Conservation (phyloP, 2,797 vertebrate species). For the Malacoctenus gilli region DNA sequence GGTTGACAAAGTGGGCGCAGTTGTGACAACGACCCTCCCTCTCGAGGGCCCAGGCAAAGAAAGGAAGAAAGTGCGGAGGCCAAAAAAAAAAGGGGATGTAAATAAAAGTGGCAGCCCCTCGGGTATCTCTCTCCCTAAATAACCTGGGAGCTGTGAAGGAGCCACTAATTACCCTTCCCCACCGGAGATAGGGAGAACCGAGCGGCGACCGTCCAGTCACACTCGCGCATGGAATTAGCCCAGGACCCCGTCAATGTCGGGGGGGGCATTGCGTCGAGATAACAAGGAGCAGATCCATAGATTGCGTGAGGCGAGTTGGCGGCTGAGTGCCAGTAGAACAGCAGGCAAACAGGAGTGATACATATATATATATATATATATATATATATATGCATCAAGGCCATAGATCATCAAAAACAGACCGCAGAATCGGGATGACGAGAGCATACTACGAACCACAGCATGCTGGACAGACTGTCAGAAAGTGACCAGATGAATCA, state of each 20-base stretch:
- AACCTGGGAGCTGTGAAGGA: constrained; percentile 77
- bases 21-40: constrained; percentile 68
- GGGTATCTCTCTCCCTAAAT: constrained; percentile 77
- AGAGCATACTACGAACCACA: constrained; percentile 68
- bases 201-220: constrained; percentile 57
- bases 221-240: constrained; percentile 61
- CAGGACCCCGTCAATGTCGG: constrained; percentile 56
- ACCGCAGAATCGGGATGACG: constrained; percentile 54
- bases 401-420: constrained; percentile 55
- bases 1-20: constrained; percentile 28
- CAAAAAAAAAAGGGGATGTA: constrained; percentile 61
- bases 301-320: constrained; percentile 55
- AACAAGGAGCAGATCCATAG: constrained; percentile 70
- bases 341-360: constrained; percentile 64
- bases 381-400: constrained; percentile 46
- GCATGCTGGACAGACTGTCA: constrained; percentile 72
- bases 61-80: constrained; percentile 31
- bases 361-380: constrained; percentile 45
- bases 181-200: constrained; percentile 37
- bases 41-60: constrained; percentile 39
- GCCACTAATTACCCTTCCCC: constrained; percentile 78
- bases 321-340: constrained; percentile 43
- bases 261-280: constrained; percentile 63
- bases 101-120: constrained; percentile 77
- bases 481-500: constrained; percentile 73